These are phyloP conservation scores for Aromia moschata DNA, from an alignment of 2,888 invertebrate genomes.

Conservation along the genomic window DNA sequence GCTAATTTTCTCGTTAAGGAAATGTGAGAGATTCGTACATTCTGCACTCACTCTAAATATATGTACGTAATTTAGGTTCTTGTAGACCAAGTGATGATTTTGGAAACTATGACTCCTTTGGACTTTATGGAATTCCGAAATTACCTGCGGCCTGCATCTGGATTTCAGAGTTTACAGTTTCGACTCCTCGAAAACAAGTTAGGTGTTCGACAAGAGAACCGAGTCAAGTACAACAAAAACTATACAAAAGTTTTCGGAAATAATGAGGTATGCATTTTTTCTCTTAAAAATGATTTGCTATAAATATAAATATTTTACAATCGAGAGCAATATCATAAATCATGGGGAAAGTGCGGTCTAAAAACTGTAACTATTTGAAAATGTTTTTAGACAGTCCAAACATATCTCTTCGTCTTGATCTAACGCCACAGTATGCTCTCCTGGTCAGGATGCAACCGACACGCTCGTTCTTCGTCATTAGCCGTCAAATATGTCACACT, in stretches of 20 bases:
- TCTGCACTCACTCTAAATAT: too few relatives aligned
- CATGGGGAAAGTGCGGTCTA: too few relatives aligned
- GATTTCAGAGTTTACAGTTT: slow-evolving; percentile 97
- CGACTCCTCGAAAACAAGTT: slow-evolving; percentile 94
- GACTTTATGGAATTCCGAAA: slow-evolving; percentile 98
- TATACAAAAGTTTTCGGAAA: slow-evolving; percentile 88
- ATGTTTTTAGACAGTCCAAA: too few relatives aligned
- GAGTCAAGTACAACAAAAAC: slow-evolving; percentile 93
- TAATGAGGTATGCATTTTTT: slow-evolving; percentile 63
- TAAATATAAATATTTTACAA: background rate
- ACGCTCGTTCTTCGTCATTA: too few relatives aligned
- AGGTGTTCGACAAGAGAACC: slow-evolving; percentile 81
- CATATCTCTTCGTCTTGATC: too few relatives aligned
- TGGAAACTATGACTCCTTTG: slow-evolving; percentile 98
- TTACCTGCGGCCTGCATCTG: slow-evolving; percentile 93
- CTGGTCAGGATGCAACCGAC: too few relatives aligned
- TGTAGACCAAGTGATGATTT: slow-evolving; percentile 95
- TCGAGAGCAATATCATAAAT: too few relatives aligned
- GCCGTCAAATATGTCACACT: too few relatives aligned
- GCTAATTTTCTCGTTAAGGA: too few relatives aligned
- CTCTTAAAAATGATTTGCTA: background rate
- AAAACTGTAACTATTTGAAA: too few relatives aligned
- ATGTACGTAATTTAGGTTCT: slow-evolving; percentile 80
- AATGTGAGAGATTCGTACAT: too few relatives aligned
- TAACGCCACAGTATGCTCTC: too few relatives aligned